These are phyloP conservation scores for Ceratosolen fusciceps DNA, from an alignment of 1,140 invertebrate genomes.

Conservation along the genomic window DNA sequence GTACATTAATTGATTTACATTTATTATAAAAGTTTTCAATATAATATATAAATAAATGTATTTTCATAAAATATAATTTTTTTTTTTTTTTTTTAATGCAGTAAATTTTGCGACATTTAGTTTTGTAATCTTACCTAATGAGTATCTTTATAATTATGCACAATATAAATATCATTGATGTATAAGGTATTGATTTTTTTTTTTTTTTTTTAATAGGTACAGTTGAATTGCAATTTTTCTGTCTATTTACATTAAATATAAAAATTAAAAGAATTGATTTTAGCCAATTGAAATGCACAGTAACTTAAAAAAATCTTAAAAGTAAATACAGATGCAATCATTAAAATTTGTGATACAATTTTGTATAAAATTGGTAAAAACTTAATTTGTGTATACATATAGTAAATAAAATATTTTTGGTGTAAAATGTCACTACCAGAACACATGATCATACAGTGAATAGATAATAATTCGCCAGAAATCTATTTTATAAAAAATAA, in stretches of 20 bases:
- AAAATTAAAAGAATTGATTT: constrained; percentile 24
- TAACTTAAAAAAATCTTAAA: constrained; percentile 31
- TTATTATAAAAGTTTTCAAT: constrained; percentile 23
- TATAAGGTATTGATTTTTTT: constrained; percentile 22
- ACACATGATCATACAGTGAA: constrained; percentile 34
- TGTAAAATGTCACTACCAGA: constrained; percentile 38
- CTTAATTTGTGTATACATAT: constrained; percentile 50
- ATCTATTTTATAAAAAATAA: constrained; percentile 44
- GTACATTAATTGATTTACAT: constrained; percentile 31
- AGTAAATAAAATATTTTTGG: constrained; percentile 42
- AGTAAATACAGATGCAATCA: constrained; percentile 27
- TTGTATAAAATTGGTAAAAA: too few relatives aligned
- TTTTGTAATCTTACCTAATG: not conserved
- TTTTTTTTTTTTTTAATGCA: too few relatives aligned
- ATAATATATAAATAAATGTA: constrained; percentile 18
- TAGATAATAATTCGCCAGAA: constrained; percentile 42
- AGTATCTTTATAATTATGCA: constrained; percentile 26
- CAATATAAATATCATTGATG: constrained; percentile 1
- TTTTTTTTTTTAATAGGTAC: constrained; percentile 27
- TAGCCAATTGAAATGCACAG: constrained; percentile 37
- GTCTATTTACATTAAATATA: constrained; percentile 44
- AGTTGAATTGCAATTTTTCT: constrained; percentile 36
- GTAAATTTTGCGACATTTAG: constrained; percentile 7
- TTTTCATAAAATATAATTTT: constrained; percentile 21
- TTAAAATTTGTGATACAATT: constrained; percentile 8